Percentiles rank a stretch among this genome's conserved stretches.
These are phyloP conservation scores for Geophilus truncorum DNA, from an alignment of 2,888 invertebrate species.

Conservation along the genomic window DNA sequence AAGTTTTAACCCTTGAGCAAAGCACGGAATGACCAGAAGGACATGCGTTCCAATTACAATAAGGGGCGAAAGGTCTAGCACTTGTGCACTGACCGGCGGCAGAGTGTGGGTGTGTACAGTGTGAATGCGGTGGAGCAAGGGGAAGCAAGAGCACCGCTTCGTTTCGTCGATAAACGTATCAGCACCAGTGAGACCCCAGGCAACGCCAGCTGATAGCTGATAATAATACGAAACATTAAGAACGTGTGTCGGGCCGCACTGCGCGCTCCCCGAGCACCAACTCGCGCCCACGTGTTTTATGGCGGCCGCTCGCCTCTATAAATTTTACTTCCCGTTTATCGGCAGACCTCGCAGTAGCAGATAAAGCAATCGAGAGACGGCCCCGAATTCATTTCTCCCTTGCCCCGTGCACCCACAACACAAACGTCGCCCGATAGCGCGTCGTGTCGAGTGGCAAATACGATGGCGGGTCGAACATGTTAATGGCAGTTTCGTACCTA, in stretches of 20 bases:
- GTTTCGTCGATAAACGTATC: slow-evolving; percentile 25
- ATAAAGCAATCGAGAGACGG: slow-evolving; percentile 11
- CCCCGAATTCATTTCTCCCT: background rate
- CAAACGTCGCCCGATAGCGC: background rate
- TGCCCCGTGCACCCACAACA: background rate
- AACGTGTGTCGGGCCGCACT: slow-evolving; percentile 28
- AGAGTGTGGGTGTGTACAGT: background rate
- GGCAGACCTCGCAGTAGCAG: slow-evolving; percentile 19
- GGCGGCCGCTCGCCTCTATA: slow-evolving; percentile 29
- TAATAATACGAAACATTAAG: slow-evolving; percentile 32
- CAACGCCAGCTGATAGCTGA: slow-evolving; percentile 31
- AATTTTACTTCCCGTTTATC: slow-evolving; percentile 31
- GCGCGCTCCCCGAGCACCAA: slow-evolving; percentile 23
- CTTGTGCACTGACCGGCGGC: background rate
- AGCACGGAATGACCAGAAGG: background rate
- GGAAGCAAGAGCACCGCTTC: slow-evolving; percentile 6
- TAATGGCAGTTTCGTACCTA: background rate
- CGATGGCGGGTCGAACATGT: background rate
- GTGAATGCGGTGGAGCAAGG: background rate
- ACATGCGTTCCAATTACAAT: background rate
- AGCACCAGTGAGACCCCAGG: slow-evolving; percentile 27
- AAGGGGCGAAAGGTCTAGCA: slow-evolving; percentile 9
- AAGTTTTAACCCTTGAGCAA: background rate
- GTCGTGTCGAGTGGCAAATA: background rate
- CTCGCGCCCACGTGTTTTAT: slow-evolving; percentile 28